Evolutionary conservation across 2,888 invertebrate genomes (phyloP).

Genomic region (Melanargia galathea): DNA sequence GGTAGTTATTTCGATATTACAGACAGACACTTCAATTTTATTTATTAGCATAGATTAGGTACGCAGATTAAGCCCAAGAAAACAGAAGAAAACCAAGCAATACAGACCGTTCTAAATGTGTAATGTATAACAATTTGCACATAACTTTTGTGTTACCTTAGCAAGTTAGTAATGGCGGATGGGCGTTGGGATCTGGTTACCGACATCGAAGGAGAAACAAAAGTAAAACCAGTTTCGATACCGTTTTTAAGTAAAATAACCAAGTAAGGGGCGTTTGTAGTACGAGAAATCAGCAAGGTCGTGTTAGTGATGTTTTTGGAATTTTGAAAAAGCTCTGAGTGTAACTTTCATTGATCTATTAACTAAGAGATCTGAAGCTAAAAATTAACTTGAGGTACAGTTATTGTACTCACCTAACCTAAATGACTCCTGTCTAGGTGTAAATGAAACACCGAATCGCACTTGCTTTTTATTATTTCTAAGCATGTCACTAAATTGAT

Average conservation of each 20-base stretch:
- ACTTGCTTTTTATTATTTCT: too few relatives aligned
- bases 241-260: conserved; percentile 10
- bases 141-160: conserved; percentile 11
- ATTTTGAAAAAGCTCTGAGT: not conserved
- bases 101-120: conserved; percentile 15
- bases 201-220: conserved; percentile 21
- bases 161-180: not conserved
- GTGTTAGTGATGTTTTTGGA: not conserved
- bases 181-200: conserved; percentile 26
- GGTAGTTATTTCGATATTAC: too few relatives aligned
- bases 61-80: too few relatives aligned
- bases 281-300: not conserved
- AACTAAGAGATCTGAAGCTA: too few relatives aligned
- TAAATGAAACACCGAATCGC: too few relatives aligned
- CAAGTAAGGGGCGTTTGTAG: not conserved
- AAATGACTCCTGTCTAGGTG: too few relatives aligned
- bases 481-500: too few relatives aligned
- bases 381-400: too few relatives aligned
- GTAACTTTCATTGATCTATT: too few relatives aligned
- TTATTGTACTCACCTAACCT: too few relatives aligned
- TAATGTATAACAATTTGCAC: conserved; percentile 14
- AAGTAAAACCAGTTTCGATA: conserved; percentile 33
- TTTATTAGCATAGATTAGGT: too few relatives aligned
- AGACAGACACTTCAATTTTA: too few relatives aligned
- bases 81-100: not conserved